Evolutionary conservation across 2,113 vertebrate genomes (phyloP), one percentile per base, ranked within the genome.

Genomic region (Nerophis ophidion): DNA sequence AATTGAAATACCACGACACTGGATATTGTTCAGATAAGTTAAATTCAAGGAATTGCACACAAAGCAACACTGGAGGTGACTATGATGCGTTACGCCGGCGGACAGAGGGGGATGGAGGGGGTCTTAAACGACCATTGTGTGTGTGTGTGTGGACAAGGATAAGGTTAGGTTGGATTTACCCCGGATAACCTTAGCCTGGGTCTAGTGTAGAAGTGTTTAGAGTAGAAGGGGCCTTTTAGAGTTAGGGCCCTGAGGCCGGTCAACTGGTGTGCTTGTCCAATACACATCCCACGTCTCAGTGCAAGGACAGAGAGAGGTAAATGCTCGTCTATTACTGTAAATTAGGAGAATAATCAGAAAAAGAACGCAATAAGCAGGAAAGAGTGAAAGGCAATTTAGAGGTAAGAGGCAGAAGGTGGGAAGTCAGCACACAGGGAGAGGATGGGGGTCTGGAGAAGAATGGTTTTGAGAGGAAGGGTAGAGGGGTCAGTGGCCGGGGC

Each of bases 401-500:
- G 63, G 66, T 65, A 36, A 59, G 74, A 63, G 58, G 45, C 46
- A 34, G 51, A 53, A 61, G 58, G 50, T 57, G 59, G 60, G 61
- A 69, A 58, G 60, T 56, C 59, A 35, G 60, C 57, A 48, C 49
- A 57, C 17, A 60, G 9, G 4, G 46, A 61, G 42, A 64, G 56
- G 63, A 74, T 60, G 64, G 61, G 53, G 60, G 61, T 57, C 35
- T 10, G 13, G 45, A 75, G 47, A 77, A 78, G 72, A 81, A 78
- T 74, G 75, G 66, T 19, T 57, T 17, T 17, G 50, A 68, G 50
- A 61, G 75, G 62, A 66, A 72, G 48, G 63, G 35, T 65, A 64
- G 65, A 64, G 69, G 57, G 81, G 82, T 84, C 80, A 76, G 65
- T 54, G 65, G 73, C 70, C 70, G 61, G 61, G 76, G 83, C 77